Conservation (phyloP, 2,113 vertebrate genomes). For the Picathartes gymnocephalus region DNA sequence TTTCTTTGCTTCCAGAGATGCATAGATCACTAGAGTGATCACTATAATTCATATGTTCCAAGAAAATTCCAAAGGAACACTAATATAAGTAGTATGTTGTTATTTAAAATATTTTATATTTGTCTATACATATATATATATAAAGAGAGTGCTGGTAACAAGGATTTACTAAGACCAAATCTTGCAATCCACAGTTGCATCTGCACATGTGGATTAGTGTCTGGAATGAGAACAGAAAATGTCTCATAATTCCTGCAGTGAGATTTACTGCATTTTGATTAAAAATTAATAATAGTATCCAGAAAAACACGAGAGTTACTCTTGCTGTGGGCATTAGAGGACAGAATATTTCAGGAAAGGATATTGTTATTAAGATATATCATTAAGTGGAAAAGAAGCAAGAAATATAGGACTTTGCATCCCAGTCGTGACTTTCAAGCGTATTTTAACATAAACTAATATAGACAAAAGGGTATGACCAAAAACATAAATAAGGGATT, state of each 20-base stretch:
- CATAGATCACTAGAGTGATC: background rate
- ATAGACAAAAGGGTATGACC: background rate
- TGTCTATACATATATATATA: no score
- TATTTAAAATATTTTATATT: background rate
- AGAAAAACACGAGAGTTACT: background rate
- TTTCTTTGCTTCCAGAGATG: background rate
- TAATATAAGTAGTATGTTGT: background rate
- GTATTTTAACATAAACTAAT: background rate
- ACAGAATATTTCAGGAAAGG: background rate
- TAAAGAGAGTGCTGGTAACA: background rate
- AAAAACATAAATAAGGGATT: background rate
- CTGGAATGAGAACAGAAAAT: background rate
- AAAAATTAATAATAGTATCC: background rate
- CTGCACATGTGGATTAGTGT: background rate
- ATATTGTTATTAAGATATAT: background rate
- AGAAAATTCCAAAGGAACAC: background rate
- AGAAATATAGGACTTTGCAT: background rate
- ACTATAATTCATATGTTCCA: background rate
- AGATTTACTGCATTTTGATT: background rate
- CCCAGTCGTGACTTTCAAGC: background rate
- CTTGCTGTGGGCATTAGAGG: background rate
- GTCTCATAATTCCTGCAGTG: background rate
- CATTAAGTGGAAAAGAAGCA: background rate
- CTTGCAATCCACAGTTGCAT: no score
- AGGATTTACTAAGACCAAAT: background rate